These are phyloP conservation scores for Darevskia nairensis DNA, from an alignment of 2,797 vertebrate species.

Conservation along the genomic window DNA sequence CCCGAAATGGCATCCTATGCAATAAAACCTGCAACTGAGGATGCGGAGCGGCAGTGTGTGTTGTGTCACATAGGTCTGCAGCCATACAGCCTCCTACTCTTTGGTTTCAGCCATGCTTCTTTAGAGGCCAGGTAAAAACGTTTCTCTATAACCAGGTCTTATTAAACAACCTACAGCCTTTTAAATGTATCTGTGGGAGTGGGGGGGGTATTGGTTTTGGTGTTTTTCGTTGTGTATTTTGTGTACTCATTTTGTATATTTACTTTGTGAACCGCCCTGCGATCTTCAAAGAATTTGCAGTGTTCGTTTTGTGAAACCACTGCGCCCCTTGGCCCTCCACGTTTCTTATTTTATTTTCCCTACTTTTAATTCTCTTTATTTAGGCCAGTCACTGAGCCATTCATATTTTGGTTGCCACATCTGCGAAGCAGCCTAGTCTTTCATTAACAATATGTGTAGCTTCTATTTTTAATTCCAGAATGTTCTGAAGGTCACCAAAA, in stretches of 20 bases:
- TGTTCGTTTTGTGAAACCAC: too few relatives aligned
- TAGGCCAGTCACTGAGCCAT: not conserved
- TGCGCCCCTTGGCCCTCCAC: not conserved
- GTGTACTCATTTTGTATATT: too few relatives aligned
- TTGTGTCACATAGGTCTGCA: too few relatives aligned
- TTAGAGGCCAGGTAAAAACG: too few relatives aligned
- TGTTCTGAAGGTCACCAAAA: conserved; percentile 18
- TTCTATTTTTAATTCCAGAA: not conserved
- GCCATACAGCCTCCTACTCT: too few relatives aligned
- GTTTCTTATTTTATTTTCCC: conserved; percentile 35
- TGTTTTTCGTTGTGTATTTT: not conserved
- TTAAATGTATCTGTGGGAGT: too few relatives aligned
- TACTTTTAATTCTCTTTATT: not conserved
- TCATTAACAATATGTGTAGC: not conserved
- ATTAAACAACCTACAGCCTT: not conserved
- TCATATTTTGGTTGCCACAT: not conserved
- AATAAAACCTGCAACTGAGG: not conserved
- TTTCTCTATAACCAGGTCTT: not conserved
- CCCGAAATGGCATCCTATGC: not conserved
- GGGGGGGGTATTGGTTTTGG: not conserved
- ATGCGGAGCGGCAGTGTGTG: too few relatives aligned
- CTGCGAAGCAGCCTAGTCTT: not conserved
- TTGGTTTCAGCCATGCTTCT: too few relatives aligned
- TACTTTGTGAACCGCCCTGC: too few relatives aligned
- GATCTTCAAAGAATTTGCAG: too few relatives aligned